Base-by-base conservation (phyloP, 2,113 vertebrate genomes). In the Myxocyprinus asiaticus region DNA sequence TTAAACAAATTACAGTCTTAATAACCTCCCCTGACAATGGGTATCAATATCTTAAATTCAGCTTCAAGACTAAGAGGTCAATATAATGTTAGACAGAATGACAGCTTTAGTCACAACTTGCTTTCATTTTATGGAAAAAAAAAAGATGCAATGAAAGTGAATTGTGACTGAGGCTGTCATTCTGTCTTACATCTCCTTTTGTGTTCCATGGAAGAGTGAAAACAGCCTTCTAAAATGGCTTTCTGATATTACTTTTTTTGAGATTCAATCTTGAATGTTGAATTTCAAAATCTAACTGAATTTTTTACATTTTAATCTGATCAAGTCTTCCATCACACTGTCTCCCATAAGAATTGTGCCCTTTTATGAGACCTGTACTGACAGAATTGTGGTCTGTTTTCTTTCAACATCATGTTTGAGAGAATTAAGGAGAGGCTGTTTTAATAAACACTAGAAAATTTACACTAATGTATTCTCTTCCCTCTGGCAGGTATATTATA, bases 271-370 rank as follows among this genome's bases (percentile, higher is more conserved):
- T 33, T 33, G 22, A 33, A 33, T 33, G 22, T 33, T 33, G 22
- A 33, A 33, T 33, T 33, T 33, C 22, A 3, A 63, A 63, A 89
- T 88, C 62, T 88, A 90, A 92, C 84, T 86, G 58, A 77, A 90
- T 91, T 91, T 85, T 59, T 56, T 51, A 76, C 17, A 72, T 77
- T 82, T 88, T 88, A 89, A 90, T 83, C 73, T 78, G 77, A 89
- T 89, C 83, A 88, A 79, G 84, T 84, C 86, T 90, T 88, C 86
- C 87, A n/a, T 84, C 86, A 88, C 88, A 92, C 92, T 86, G 83
- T 84, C 88, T 83, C 44, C 50, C 83, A 81, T 85, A 89, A 90
- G 82, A 67, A 81, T 78, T 81, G 50, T 84, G 33, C 4, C 12
- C 43, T 58, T 43, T 89, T 33, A 33, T 33, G 22, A 33, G 22